phyloP scores from a whole-genome alignment of 1,140 invertebrate genomes.

The Andrena cerasifolii region DNA sequence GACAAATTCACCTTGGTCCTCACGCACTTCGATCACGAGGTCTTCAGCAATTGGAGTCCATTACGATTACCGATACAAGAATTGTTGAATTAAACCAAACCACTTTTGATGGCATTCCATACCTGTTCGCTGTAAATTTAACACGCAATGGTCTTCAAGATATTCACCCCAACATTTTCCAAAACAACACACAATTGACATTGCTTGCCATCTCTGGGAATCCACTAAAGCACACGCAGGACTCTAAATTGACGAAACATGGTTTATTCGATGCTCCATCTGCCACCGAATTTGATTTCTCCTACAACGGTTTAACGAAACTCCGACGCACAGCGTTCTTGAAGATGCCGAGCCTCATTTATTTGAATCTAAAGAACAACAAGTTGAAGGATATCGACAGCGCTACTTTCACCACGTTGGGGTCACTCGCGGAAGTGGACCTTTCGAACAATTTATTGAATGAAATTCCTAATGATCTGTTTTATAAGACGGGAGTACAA shows the following conservation, averaged over 20 bases:
- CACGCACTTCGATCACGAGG: constrained; percentile 71
- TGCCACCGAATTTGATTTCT: constrained; percentile 86
- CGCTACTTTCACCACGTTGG: constrained; percentile 83
- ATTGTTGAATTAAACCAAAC: constrained; percentile 78
- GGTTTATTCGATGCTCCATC: constrained; percentile 85
- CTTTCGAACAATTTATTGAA: constrained; percentile 85
- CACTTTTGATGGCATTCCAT: constrained; percentile 86
- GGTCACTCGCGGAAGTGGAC: constrained; percentile 86
- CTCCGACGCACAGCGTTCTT: constrained; percentile 84
- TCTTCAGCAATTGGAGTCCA: constrained; percentile 76
- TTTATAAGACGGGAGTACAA: constrained; percentile 84
- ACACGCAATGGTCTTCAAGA: constrained; percentile 85
- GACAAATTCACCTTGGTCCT: constrained; percentile 72
- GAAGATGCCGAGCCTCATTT: constrained; percentile 85
- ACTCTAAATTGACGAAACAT: constrained; percentile 74
- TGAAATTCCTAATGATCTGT: constrained; percentile 84
- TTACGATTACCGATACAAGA: constrained; percentile 77
- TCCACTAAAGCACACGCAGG: constrained; percentile 83
- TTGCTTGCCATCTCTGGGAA: constrained; percentile 87
- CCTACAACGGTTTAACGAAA: constrained; percentile 85
- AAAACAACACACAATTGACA: constrained; percentile 85
- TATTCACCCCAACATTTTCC: constrained; percentile 86
- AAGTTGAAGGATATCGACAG: constrained; percentile 84
- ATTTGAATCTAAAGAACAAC: constrained; percentile 86
- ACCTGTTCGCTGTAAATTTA: constrained; percentile 86